Conservation (phyloP, 92 coral and sea anemone genomes). For the Zoanthus gigantus region DNA sequence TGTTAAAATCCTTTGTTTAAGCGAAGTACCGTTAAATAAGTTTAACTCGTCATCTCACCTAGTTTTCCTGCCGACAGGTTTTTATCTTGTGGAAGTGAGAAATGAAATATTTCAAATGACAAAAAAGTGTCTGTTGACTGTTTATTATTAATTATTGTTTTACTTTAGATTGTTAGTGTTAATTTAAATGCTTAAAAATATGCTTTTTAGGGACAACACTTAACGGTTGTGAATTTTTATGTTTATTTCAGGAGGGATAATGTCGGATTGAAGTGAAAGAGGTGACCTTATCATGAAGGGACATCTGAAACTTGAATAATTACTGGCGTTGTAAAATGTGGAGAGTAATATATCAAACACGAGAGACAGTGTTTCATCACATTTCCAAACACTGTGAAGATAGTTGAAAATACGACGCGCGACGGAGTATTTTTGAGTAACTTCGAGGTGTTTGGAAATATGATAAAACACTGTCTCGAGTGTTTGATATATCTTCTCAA, state of each 20-base stretch:
- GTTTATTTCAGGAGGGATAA: neutral
- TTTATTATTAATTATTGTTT: neutral
- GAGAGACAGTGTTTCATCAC: too few species aligned
- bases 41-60: neutral
- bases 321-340: conserved; percentile 1
- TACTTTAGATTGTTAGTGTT: neutral
- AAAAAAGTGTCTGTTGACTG: too few species aligned
- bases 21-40: neutral
- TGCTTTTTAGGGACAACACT: neutral
- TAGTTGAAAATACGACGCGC: too few species aligned
- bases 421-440: too few species aligned
- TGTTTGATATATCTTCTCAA: too few species aligned
- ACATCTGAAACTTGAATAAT: neutral
- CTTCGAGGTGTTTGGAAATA: too few species aligned
- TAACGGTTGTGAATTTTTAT: neutral
- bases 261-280: conserved; percentile 1
- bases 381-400: too few species aligned
- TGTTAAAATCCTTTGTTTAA: neutral
- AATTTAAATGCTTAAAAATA: neutral
- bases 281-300: neutral
- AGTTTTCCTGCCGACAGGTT: neutral
- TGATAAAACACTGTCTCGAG: too few species aligned
- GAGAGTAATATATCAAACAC: neutral
- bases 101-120: too few species aligned
- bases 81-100: neutral